These are phyloP conservation scores for Halyomorpha halys DNA, from an alignment of 1,140 invertebrate species.

Conservation along the genomic window DNA sequence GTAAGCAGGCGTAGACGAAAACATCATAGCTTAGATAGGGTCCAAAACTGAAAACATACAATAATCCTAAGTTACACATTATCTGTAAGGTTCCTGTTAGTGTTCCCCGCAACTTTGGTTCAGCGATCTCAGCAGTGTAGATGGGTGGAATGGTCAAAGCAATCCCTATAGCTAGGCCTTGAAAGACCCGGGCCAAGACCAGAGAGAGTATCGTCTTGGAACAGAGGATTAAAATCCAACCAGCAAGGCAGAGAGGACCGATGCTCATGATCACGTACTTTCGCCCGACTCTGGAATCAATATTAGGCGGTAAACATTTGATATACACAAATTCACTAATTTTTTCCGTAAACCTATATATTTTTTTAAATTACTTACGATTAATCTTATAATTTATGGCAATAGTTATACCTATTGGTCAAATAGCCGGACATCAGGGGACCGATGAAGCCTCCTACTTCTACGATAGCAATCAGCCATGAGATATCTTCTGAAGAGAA, in stretches of 20 bases:
- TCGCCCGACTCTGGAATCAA: too few species aligned
- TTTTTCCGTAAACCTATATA: too few species aligned
- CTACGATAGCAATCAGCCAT: background rate
- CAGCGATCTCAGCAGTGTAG: constrained; percentile 34
- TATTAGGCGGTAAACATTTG: too few species aligned
- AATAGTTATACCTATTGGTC: too few species aligned
- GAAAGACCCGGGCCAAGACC: too few species aligned
- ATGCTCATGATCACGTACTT: too few species aligned
- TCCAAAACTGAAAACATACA: constrained; percentile 58
- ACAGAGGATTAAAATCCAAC: too few species aligned
- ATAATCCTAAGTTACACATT: constrained; percentile 64
- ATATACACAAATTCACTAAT: too few species aligned
- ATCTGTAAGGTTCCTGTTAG: constrained; percentile 68
- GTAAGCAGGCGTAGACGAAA: constrained; percentile 52
- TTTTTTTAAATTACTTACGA: too few species aligned
- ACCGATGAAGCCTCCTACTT: background rate
- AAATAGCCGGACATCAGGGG: background rate
- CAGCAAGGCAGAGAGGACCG: too few species aligned
- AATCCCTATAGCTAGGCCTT: constrained; percentile 62
- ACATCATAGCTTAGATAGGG: too few species aligned
- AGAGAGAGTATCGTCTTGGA: constrained; percentile 25
- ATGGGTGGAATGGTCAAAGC: constrained; percentile 63
- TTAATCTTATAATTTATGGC: too few species aligned
- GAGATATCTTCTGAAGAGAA: background rate
- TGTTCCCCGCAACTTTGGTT: constrained; percentile 36